These are phyloP conservation scores for Pemphredon lugubris DNA, from an alignment of 2,888 invertebrate genomes.

Conservation along the genomic window DNA sequence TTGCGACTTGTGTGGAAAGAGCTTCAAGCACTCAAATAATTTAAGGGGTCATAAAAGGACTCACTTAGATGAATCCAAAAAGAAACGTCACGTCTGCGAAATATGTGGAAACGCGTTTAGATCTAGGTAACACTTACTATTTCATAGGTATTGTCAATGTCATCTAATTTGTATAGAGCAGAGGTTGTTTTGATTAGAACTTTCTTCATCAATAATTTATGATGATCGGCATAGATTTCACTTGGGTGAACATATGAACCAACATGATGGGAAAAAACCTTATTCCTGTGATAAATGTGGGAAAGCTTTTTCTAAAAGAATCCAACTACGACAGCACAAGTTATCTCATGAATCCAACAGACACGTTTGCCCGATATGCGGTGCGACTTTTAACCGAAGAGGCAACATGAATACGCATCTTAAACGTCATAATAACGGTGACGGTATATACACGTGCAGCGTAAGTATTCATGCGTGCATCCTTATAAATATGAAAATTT, in stretches of 20 bases:
- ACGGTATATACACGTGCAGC: constrained; percentile 72
- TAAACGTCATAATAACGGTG: constrained; percentile 71
- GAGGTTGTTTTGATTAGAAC: too few species aligned
- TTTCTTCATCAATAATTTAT: constrained; percentile 7
- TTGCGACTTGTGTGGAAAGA: constrained; percentile 78
- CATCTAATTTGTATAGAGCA: too few species aligned
- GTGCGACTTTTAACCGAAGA: constrained; percentile 74
- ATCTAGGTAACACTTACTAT: constrained; percentile 67
- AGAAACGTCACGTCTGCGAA: constrained; percentile 78
- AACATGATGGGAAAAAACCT: constrained; percentile 78
- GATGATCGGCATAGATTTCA: constrained; percentile 80
- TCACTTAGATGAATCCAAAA: constrained; percentile 73
- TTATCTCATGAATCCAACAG: constrained; percentile 72
- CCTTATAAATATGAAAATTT: not conserved
- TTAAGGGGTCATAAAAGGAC: constrained; percentile 76
- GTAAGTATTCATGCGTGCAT: too few species aligned
- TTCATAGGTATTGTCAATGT: too few species aligned
- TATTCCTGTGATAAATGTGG: constrained; percentile 80
- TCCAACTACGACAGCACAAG: constrained; percentile 76
- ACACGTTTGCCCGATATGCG: constrained; percentile 73
- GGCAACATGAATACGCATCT: constrained; percentile 77
- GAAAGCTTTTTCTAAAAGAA: constrained; percentile 78
- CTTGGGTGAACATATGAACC: constrained; percentile 81
- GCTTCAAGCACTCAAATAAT: constrained; percentile 77
- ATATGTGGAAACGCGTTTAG: constrained; percentile 81